A percentile compares a stretch with the other conserved stretches of the same genome.
These are phyloP conservation scores for Fistularia tabacaria DNA, from an alignment of 2,797 vertebrate species.

Conservation along the genomic window DNA sequence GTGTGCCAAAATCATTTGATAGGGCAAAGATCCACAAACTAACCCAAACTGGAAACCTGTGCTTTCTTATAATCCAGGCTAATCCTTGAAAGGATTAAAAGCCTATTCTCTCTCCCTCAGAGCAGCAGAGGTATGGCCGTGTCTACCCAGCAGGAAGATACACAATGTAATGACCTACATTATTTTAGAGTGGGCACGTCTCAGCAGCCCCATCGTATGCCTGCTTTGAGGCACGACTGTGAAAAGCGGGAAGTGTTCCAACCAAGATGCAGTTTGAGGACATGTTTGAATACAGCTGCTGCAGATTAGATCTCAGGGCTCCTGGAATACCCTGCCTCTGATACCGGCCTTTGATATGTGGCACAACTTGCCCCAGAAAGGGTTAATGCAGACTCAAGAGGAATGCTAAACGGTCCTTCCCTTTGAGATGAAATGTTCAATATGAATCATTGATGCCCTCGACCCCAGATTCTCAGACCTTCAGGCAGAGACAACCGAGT, in stretches of 20 bases:
- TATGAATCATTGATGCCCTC: conserved; percentile 75
- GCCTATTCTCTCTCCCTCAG: conserved; percentile 15
- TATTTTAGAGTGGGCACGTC: conserved; percentile 54
- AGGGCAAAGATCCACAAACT: conserved; percentile 19
- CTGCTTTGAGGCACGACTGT: conserved; percentile 33
- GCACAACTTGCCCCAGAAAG: conserved; percentile 63
- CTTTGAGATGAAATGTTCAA: conserved; percentile 72
- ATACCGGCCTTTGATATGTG: conserved; percentile 71
- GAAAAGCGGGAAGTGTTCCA: conserved; percentile 50
- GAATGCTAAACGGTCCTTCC: conserved; percentile 74
- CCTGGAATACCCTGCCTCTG: conserved; percentile 55
- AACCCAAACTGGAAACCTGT: conserved; percentile 42
- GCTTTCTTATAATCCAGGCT: conserved; percentile 56
- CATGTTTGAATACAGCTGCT: conserved; percentile 58
- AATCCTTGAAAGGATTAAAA: conserved; percentile 55
- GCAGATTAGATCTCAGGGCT: conserved; percentile 43
- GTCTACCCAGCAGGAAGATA: conserved; percentile 64
- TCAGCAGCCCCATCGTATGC: conserved; percentile 19
- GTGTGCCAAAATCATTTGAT: conserved; percentile 8
- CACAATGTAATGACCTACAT: conserved; percentile 72
- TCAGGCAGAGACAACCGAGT: conserved; percentile 51
- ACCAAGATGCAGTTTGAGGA: conserved; percentile 40
- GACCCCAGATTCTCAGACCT: conserved; percentile 31
- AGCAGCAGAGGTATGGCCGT: conserved; percentile 41
- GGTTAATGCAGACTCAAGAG: conserved; percentile 64